These are phyloP conservation scores for Caenorhabditis macrosperma DNA, from an alignment of 2,888 invertebrate genomes.

Conservation along the genomic window DNA sequence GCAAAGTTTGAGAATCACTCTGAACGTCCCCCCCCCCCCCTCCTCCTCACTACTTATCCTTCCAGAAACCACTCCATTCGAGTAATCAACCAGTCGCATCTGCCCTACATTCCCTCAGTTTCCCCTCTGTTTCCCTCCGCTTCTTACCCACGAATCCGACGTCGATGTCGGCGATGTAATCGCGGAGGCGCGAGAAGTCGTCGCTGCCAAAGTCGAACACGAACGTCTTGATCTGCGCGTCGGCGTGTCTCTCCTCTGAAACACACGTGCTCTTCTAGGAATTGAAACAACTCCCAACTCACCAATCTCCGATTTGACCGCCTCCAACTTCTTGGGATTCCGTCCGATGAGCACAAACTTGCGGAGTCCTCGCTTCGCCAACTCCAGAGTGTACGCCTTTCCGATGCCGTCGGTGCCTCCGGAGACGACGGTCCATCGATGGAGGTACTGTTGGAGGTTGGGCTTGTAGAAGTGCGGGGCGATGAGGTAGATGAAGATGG, in stretches of 20 bases:
- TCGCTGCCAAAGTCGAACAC: conserved; percentile 75
- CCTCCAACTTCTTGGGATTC: conserved; percentile 71
- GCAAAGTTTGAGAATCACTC: background rate
- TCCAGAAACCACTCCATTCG: background rate
- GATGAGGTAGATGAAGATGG: conserved; percentile 73
- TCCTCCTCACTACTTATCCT: background rate
- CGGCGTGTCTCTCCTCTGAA: conserved; percentile 49
- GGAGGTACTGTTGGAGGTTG: conserved; percentile 66
- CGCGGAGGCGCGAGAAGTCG: conserved; percentile 70
- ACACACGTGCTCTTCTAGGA: background rate
- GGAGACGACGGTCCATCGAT: conserved; percentile 78
- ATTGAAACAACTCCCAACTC: background rate
- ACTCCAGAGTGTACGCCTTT: conserved; percentile 74
- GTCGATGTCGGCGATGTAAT: conserved; percentile 72
- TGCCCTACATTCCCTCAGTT: conserved; percentile 37
- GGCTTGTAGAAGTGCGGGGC: conserved; percentile 75
- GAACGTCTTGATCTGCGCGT: conserved; percentile 69
- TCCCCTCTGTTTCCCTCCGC: no score
- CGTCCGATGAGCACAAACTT: conserved; percentile 78
- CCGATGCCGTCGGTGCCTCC: conserved; percentile 79
- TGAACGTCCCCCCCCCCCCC: background rate
- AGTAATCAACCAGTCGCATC: conserved; percentile 34
- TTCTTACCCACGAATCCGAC: conserved; percentile 77
- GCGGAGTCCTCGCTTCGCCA: conserved; percentile 74
- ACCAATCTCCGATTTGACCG: conserved; percentile 74